A percentile compares a stretch with the other conserved stretches of the same genome.
These are phyloP conservation scores for Neodiprion virginianus DNA, from an alignment of 1,140 invertebrate genomes.

Conservation along the genomic window DNA sequence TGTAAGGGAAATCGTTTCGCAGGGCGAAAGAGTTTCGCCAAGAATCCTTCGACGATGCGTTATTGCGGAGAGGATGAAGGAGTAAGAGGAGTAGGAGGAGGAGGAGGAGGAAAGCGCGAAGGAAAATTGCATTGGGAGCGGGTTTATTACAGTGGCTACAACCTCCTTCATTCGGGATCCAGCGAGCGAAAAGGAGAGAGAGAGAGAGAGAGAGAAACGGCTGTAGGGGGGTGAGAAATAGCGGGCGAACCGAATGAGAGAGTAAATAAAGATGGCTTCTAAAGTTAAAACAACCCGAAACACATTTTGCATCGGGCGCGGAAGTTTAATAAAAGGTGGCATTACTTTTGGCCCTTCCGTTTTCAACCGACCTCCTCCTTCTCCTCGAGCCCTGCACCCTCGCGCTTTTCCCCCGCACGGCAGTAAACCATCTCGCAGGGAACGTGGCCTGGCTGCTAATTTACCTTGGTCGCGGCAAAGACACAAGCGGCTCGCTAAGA, in stretches of 20 bases:
- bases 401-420: background rate
- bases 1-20: constrained; percentile 33
- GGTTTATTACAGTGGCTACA: background rate
- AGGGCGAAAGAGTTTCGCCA: too few species aligned
- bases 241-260: background rate
- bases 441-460: background rate
- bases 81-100: constrained; percentile 22
- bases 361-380: constrained; percentile 5
- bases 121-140: background rate
- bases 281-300: constrained; percentile 24
- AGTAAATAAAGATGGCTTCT: constrained; percentile 28
- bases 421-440: background rate
- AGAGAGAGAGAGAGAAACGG: background rate
- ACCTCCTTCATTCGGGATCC: background rate
- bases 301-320: constrained; percentile 33
- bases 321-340: constrained; percentile 34
- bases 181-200: background rate
- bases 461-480: background rate
- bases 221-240: background rate
- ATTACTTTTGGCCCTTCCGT: constrained; percentile 6
- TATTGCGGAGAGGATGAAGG: constrained; percentile 22
- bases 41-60: too few species aligned
- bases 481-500: background rate
- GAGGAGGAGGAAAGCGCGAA: constrained; percentile 33
- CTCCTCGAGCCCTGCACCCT: constrained; percentile 11